Evolutionary conservation across 2,797 vertebrate genomes (phyloP).

Genomic region (Ambastaia sidthimunki): DNA sequence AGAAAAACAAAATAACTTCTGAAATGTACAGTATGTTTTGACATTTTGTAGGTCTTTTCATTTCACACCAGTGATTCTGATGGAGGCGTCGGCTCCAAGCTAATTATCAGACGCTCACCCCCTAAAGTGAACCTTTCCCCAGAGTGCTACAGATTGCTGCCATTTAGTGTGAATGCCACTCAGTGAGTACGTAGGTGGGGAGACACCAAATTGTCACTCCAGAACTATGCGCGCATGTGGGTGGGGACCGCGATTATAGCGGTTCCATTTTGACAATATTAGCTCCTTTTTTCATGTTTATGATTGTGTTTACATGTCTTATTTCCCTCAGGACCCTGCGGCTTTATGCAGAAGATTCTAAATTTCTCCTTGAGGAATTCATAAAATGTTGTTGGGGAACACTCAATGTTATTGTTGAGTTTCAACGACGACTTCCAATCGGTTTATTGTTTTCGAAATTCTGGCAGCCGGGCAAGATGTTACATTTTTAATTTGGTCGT

Average conservation of each 20-base stretch:
- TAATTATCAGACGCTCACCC: conserved; percentile 67
- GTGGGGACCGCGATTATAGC: background rate
- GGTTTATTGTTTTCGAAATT: conserved; percentile 7
- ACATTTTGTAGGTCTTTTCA: background rate
- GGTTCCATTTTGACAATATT: conserved; percentile 30
- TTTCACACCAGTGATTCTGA: conserved; percentile 21
- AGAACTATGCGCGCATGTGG: conserved; percentile 16
- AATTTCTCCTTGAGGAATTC: conserved; percentile 14
- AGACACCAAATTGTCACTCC: conserved; percentile 49
- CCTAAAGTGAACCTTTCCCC: conserved; percentile 63
- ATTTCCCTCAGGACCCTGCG: conserved; percentile 11
- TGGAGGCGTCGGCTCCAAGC: conserved; percentile 42
- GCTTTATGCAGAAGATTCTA: background rate
- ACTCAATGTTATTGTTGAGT: background rate
- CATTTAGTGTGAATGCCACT: conserved; percentile 76
- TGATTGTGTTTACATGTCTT: conserved; percentile 20
- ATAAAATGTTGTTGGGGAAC: conserved; percentile 1
- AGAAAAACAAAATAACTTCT: background rate
- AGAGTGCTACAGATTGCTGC: conserved; percentile 70
- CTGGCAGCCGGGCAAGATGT: background rate
- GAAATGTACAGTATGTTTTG: background rate
- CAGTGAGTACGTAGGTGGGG: conserved; percentile 62
- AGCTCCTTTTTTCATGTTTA: conserved; percentile 12
- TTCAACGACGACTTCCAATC: background rate
- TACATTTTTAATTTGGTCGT: conserved; percentile 21